These are phyloP conservation scores for Cariama cristata DNA, from an alignment of 2,113 vertebrate species.

Conservation along the genomic window DNA sequence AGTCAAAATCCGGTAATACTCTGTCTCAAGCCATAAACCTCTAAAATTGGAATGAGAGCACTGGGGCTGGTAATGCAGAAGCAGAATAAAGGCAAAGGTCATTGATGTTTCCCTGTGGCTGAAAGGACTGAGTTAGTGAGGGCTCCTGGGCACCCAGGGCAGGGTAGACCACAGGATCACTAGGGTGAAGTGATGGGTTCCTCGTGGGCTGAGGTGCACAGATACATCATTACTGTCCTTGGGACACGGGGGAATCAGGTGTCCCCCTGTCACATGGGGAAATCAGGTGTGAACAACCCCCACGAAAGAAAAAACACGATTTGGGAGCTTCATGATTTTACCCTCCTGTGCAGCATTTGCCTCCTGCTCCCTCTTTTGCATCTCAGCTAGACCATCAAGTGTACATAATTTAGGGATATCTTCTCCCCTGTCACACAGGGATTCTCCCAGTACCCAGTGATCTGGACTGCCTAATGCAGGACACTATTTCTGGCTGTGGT, in stretches of 20 bases:
- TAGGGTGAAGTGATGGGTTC: not conserved
- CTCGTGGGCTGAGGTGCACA: accelerated
- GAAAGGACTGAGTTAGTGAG: not conserved
- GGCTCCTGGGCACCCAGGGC: not conserved
- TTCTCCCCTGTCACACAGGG: not conserved
- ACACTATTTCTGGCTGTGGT: not conserved
- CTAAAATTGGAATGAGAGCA: not conserved
- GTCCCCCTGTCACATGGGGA: not conserved
- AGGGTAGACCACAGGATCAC: not conserved
- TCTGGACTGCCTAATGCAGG: not conserved
- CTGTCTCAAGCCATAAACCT: not conserved
- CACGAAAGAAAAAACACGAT: accelerated
- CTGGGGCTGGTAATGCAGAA: not conserved
- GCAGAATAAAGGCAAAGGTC: not conserved
- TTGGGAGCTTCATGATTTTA: not conserved
- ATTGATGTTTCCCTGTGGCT: accelerated
- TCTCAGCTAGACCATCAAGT: not conserved
- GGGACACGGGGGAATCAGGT: not conserved
- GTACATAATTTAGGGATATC: not conserved
- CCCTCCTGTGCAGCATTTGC: not conserved
- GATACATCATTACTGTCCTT: not conserved
- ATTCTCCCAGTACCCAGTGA: not conserved
- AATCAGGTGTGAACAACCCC: not conserved
- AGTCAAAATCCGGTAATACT: not conserved
- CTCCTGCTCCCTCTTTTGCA: not conserved